These are phyloP conservation scores for Brachypteracias leptosomus DNA, from an alignment of 2,113 vertebrate species.

Conservation along the genomic window DNA sequence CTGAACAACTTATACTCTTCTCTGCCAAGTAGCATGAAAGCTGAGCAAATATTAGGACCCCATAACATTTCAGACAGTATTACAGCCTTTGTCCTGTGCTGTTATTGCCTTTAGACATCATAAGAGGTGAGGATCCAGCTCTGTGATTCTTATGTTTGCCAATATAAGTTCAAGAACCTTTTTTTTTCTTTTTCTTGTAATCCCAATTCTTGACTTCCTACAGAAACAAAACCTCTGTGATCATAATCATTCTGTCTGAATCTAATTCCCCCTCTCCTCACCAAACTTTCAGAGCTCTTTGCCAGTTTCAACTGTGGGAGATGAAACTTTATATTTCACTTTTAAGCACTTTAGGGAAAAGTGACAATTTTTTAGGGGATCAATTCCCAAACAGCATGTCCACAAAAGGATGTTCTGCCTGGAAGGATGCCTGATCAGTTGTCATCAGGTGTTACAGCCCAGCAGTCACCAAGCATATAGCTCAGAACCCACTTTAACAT, in stretches of 20 bases:
- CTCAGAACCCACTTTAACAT: neutral
- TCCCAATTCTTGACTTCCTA: neutral
- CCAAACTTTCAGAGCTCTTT: neutral
- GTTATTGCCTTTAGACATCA: neutral
- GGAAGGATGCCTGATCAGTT: neutral
- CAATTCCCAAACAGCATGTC: accelerated
- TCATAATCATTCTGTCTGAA: neutral
- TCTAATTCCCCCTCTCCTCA: neutral
- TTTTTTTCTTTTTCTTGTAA: neutral
- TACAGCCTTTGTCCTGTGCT: neutral
- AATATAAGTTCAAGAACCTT: neutral
- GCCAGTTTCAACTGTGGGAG: neutral
- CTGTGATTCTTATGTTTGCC: neutral
- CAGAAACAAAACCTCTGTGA: neutral
- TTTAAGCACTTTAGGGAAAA: neutral
- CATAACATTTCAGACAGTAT: neutral
- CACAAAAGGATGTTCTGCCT: neutral
- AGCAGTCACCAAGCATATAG: neutral
- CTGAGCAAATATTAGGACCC: neutral
- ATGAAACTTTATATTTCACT: neutral
- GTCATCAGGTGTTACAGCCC: neutral
- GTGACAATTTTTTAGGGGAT: neutral
- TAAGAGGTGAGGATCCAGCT: neutral
- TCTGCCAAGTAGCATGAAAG: neutral
- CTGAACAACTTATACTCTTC: neutral